Evolutionary conservation across 2,888 invertebrate species (phyloP).

Genomic region (Zhengitettix transpicula): DNA sequence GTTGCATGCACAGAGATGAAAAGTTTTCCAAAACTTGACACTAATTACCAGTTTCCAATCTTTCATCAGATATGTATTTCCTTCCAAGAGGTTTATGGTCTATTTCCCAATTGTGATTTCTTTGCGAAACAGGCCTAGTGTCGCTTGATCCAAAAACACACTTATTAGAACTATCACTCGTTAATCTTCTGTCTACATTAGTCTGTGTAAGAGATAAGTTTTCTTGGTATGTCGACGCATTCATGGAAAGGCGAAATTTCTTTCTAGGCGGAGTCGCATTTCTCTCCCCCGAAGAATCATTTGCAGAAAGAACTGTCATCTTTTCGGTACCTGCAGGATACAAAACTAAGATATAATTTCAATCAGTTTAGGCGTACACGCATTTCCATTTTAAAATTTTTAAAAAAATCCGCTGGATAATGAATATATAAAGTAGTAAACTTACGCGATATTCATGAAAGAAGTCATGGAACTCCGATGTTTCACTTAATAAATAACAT

Average conservation of each 20-base stretch:
- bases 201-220: not conserved
- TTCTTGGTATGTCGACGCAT: constrained; percentile 1
- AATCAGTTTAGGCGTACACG: not conserved
- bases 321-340: constrained; percentile 26
- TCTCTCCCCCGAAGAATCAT: constrained; percentile 27
- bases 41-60: no score
- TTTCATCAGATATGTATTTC: no score
- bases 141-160: no score
- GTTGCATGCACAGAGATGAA: no score
- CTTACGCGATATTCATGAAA: constrained; percentile 8
- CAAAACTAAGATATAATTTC: not conserved
- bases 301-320: constrained; percentile 34
- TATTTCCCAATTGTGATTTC: no score
- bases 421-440: not conserved
- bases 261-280: constrained; percentile 25
- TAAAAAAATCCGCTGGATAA: not conserved
- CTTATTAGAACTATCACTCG: no score
- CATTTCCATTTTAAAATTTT: no score
- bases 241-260: constrained; percentile 27
- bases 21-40: no score
- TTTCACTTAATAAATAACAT: not conserved
- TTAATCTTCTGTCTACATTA: not conserved
- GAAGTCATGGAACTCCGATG: constrained; percentile 12
- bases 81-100: no score
- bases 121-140: no score